These are phyloP conservation scores for Plodia interpunctella DNA, from an alignment of 1,140 invertebrate species.

Conservation along the genomic window DNA sequence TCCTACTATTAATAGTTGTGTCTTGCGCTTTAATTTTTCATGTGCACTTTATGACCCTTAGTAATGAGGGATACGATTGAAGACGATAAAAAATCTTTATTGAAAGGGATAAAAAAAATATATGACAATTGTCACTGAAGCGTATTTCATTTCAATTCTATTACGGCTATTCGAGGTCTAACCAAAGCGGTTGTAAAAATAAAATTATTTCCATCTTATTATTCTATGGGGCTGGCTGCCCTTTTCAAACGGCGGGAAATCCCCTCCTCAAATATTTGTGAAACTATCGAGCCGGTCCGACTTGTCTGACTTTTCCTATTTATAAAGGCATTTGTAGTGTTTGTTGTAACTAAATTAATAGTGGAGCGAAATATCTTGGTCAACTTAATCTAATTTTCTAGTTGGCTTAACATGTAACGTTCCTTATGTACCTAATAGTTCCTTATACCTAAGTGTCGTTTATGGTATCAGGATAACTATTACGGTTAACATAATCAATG, in stretches of 20 bases:
- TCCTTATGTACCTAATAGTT: no score
- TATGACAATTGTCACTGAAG: not conserved
- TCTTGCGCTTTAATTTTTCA: no score
- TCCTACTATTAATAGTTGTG: no score
- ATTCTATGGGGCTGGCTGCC: slow-evolving; percentile 1
- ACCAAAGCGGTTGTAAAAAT: slow-evolving; percentile 12
- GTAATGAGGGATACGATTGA: no score
- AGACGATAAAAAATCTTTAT: no score
- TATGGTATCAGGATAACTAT: no score
- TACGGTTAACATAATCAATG: no score
- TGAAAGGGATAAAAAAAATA: not conserved
- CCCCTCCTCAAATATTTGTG: slow-evolving; percentile 27
- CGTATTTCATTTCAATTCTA: not conserved
- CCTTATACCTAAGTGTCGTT: no score
- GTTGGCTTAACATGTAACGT: not conserved
- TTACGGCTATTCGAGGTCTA: not conserved
- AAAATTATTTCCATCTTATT: slow-evolving; percentile 19
- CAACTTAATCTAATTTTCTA: not conserved
- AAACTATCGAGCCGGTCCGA: slow-evolving; percentile 14
- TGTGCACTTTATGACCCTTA: no score
- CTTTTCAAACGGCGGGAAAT: slow-evolving; percentile 17
- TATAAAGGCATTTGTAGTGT: slow-evolving; percentile 9
- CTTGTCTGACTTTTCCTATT: slow-evolving; percentile 3
- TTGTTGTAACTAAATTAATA: slow-evolving; percentile 15
- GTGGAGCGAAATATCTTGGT: not conserved